Percentiles rank a stretch among this genome's conserved stretches.
Conservation (phyloP, 1,140 invertebrate genomes). For the Drosophila arawakana region DNA sequence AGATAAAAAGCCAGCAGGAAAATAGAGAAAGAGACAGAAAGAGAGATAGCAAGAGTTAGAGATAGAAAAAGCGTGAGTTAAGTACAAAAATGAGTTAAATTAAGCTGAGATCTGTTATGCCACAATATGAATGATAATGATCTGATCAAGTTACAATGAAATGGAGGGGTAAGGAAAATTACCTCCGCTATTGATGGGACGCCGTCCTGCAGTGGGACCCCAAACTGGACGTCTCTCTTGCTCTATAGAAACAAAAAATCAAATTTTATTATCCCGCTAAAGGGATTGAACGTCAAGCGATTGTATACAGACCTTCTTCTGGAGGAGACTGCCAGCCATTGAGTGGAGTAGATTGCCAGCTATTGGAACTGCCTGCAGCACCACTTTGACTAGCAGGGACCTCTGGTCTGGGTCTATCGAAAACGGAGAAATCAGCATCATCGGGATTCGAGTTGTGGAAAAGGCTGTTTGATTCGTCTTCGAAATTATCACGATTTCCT, state of each 20-base stretch:
- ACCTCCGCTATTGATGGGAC: neutral
- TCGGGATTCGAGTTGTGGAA: conserved; percentile 55
- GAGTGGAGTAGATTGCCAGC: neutral
- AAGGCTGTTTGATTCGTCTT: conserved; percentile 16
- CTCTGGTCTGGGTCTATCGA: conserved; percentile 24
- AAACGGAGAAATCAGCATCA: conserved; percentile 50
- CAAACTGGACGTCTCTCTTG: conserved; percentile 8
- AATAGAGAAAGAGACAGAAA: neutral
- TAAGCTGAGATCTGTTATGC: conserved; percentile 12
- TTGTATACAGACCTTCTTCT: neutral
- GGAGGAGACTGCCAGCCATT: conserved; percentile 11
- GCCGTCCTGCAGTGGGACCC: conserved; percentile 1
- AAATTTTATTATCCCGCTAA: neutral
- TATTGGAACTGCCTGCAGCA: neutral
- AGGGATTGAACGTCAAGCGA: too few relatives aligned
- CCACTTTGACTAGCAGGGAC: neutral
- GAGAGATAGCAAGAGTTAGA: conserved; percentile 15
- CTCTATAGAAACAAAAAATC: neutral
- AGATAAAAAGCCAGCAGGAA: neutral
- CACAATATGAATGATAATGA: conserved; percentile 5
- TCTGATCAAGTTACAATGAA: neutral
- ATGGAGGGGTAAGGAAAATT: neutral
- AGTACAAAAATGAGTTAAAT: neutral
- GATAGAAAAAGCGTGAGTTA: conserved; percentile 33
- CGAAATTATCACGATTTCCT: conserved; percentile 1